Evolutionary conservation across 1,140 invertebrate species (phyloP).

Genomic region (Drosophila subobscura): DNA sequence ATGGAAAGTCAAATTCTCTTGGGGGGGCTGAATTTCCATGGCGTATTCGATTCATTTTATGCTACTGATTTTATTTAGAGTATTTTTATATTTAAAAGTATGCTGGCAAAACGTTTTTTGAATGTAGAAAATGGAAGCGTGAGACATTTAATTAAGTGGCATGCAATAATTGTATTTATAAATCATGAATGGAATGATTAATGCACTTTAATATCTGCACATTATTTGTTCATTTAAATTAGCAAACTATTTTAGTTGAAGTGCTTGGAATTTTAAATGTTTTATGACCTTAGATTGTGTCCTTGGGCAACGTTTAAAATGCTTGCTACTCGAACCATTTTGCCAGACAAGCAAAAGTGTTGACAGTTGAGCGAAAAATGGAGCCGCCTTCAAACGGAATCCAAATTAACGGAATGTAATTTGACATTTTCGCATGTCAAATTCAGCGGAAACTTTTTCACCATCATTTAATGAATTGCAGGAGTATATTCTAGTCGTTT

Average conservation of each 20-base stretch:
- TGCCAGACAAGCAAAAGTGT: constrained; percentile 22
- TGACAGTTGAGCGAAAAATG: constrained; percentile 35
- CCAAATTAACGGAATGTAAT: constrained; percentile 74
- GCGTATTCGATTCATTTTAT: neutral
- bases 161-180: too few species aligned
- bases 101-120: too few species aligned
- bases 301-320: neutral
- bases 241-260: too few species aligned
- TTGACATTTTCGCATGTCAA: constrained; percentile 71
- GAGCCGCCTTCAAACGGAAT: constrained; percentile 36
- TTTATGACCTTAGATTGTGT: neutral
- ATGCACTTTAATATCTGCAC: too few species aligned
- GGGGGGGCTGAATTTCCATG: neutral
- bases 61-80: neutral
- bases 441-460: constrained; percentile 63
- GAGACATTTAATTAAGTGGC: too few species aligned
- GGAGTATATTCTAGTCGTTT: constrained; percentile 44
- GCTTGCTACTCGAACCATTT: neutral
- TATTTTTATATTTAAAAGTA: neutral
- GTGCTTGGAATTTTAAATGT: too few species aligned
- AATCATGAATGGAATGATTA: too few species aligned
- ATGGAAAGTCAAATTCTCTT: constrained; percentile 5
- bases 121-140: too few species aligned
- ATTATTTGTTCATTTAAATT: too few species aligned
- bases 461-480: constrained; percentile 53